Evolutionary conservation across 2,797 vertebrate species (phyloP).

Genomic region (Gambelia wislizenii): DNA sequence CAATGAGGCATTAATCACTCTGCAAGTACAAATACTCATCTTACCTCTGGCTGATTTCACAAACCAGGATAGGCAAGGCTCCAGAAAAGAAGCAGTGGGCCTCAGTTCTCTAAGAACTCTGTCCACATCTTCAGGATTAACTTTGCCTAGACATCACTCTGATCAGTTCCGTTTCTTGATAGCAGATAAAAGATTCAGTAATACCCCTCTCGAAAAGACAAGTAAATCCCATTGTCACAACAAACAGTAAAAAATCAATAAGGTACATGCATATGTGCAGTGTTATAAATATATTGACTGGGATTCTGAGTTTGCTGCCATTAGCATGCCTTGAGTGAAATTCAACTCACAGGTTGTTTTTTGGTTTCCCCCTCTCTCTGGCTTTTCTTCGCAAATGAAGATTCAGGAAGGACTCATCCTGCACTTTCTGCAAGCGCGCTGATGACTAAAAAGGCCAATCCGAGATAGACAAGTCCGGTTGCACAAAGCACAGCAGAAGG

Average conservation of each 20-base stretch:
- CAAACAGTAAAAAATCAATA: background rate
- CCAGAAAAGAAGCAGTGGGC: background rate
- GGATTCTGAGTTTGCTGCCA: background rate
- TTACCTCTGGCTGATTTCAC: background rate
- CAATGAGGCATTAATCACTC: no score
- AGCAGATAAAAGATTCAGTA: background rate
- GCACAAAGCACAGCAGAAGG: no score
- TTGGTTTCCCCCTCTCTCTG: no score
- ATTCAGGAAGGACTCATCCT: no score
- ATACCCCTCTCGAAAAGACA: background rate
- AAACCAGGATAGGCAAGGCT: background rate
- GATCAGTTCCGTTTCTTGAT: background rate
- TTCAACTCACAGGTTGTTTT: background rate
- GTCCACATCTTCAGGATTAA: no score
- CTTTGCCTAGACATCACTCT: background rate
- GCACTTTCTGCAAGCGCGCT: no score
- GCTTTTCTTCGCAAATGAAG: no score
- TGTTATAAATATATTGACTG: background rate
- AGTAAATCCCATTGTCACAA: background rate
- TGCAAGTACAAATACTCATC: background rate
- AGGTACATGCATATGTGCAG: background rate
- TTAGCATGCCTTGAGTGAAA: background rate
- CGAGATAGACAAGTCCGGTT: no score
- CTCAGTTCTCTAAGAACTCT: no score
- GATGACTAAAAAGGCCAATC: no score